Evolutionary conservation across 2,113 vertebrate species (phyloP).

Genomic region (Lamprotornis superbus): DNA sequence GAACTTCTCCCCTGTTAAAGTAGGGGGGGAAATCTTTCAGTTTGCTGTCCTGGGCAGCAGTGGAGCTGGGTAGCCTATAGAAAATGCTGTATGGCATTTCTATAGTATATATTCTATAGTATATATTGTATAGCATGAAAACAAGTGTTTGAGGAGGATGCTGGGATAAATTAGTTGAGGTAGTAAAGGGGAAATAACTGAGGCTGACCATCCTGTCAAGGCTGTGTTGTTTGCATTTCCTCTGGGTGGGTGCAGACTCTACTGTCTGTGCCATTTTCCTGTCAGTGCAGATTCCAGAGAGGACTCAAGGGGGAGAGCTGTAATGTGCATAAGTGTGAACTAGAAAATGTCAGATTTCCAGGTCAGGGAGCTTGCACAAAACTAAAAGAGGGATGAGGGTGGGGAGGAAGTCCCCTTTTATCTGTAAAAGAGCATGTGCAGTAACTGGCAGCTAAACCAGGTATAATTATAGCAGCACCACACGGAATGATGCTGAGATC

Average conservation of each 20-base stretch:
- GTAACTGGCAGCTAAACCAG: neutral
- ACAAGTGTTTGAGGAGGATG: neutral
- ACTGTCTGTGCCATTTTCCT: neutral
- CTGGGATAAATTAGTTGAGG: neutral
- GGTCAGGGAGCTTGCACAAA: constrained; percentile 11
- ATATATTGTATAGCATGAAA: neutral
- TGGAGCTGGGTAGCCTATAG: neutral
- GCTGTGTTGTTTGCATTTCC: neutral
- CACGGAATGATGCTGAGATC: neutral
- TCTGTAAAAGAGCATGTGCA: constrained; percentile 22
- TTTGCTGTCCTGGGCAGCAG: neutral
- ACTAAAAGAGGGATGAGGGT: neutral
- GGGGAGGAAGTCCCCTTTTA: neutral
- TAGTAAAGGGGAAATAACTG: neutral
- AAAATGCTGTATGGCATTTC: neutral
- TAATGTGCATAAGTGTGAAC: neutral
- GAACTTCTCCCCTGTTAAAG: neutral
- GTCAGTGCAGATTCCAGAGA: neutral
- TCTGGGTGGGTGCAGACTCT: neutral
- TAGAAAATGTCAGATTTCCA: constrained; percentile 48
- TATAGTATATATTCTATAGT: too few species aligned
- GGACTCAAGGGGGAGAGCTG: neutral
- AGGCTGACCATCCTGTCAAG: neutral
- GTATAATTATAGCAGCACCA: neutral
- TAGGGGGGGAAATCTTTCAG: neutral